Conservation (phyloP, 2,888 invertebrate species). For the Cordilura impudica region DNA sequence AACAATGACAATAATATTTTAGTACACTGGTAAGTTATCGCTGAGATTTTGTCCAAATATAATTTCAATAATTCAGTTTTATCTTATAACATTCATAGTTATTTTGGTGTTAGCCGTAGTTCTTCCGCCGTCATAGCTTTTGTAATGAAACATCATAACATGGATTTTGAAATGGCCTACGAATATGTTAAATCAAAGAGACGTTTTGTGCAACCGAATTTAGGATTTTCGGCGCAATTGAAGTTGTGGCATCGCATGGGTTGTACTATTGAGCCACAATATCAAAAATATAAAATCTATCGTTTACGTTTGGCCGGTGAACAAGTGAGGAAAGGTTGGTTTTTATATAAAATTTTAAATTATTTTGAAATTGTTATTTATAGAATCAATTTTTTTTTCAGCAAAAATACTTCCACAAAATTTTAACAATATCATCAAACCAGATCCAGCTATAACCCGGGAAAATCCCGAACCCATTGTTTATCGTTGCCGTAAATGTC, state of each 20-base stretch:
- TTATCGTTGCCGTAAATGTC: slow-evolving; percentile 90
- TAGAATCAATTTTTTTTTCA: slow-evolving; percentile 68
- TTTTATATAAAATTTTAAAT: slow-evolving; percentile 12
- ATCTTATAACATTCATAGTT: slow-evolving; percentile 79
- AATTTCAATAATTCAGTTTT: not conserved
- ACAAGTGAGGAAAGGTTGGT: slow-evolving; percentile 85
- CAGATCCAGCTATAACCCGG: slow-evolving; percentile 68
- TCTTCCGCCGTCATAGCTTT: slow-evolving; percentile 92
- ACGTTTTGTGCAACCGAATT: slow-evolving; percentile 86
- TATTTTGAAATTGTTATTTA: not conserved
- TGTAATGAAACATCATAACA: slow-evolving; percentile 90
- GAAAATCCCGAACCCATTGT: slow-evolving; percentile 88
- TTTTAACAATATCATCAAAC: slow-evolving; percentile 86
- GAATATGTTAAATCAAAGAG: slow-evolving; percentile 84
- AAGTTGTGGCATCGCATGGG: slow-evolving; percentile 89
- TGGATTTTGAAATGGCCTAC: slow-evolving; percentile 86
- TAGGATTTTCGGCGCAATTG: slow-evolving; percentile 88
- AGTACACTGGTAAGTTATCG: slow-evolving; percentile 87
- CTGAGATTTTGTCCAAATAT: not conserved
- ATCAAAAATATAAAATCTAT: slow-evolving; percentile 86
- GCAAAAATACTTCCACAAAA: slow-evolving; percentile 90
- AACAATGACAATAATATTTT: slow-evolving; percentile 84
- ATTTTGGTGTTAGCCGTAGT: slow-evolving; percentile 94
- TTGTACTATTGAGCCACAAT: slow-evolving; percentile 83
- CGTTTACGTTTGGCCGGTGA: slow-evolving; percentile 88